Evolutionary conservation across 1,140 invertebrate species (phyloP).

Genomic region (Diuraphis noxia): DNA sequence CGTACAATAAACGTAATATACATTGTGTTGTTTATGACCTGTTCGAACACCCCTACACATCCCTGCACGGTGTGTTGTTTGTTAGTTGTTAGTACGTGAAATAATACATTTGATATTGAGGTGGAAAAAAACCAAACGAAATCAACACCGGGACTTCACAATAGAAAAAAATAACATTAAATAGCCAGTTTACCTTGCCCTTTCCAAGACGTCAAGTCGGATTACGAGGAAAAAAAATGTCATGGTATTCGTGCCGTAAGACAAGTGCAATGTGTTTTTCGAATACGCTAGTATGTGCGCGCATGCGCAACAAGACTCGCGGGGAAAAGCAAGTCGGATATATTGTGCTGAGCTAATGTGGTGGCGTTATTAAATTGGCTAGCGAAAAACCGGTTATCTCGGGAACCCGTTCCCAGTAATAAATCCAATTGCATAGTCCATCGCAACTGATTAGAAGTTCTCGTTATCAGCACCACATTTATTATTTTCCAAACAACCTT

Average conservation of each 20-base stretch:
- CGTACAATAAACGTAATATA: background rate
- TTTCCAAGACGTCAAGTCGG: background rate
- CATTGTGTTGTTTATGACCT: background rate
- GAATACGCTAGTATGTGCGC: background rate
- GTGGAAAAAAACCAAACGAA: background rate
- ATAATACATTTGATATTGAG: background rate
- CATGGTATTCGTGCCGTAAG: background rate
- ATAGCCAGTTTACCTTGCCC: background rate
- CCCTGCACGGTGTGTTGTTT: background rate
- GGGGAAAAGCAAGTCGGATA: background rate
- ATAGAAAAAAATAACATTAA: background rate
- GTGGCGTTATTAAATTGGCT: background rate
- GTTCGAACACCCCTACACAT: background rate
- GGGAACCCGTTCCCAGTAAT: slow-evolving; percentile 19
- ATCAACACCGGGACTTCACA: background rate
- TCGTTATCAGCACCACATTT: background rate
- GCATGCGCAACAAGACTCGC: background rate
- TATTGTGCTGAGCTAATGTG: background rate
- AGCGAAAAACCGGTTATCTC: slow-evolving; percentile 33
- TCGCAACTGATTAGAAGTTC: background rate
- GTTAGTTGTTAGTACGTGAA: background rate
- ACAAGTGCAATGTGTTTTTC: background rate
- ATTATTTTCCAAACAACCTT: background rate
- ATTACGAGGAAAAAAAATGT: background rate
- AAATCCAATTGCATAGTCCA: slow-evolving; percentile 11